A percentile compares a stretch with the other conserved stretches of the same genome.
Evolutionary conservation across 2,888 invertebrate species (phyloP).

Genomic region (Habroteleia sp.): DNA sequence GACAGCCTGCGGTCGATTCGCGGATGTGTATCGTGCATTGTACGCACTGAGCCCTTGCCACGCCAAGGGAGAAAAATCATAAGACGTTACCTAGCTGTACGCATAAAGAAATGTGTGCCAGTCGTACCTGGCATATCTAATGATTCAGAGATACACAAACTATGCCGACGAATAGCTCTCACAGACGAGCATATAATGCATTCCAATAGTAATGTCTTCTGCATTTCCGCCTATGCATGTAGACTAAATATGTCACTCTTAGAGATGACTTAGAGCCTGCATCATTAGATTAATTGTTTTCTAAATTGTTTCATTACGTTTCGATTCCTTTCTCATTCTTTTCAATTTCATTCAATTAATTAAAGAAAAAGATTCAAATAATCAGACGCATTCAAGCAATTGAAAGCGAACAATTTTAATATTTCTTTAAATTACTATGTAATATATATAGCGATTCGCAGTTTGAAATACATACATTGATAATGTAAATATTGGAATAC

Average conservation of each 20-base stretch:
- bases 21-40: slow-evolving; percentile 58
- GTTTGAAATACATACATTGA: no score
- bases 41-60: slow-evolving; percentile 53
- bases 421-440: no score
- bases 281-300: slow-evolving; percentile 22
- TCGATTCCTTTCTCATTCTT: background rate
- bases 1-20: slow-evolving; percentile 62
- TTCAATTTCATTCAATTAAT: no score
- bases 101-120: slow-evolving; percentile 63
- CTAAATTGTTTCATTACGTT: slow-evolving; percentile 6
- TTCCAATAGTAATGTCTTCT: slow-evolving; percentile 57
- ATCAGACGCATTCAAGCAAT: no score
- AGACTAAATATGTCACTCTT: slow-evolving; percentile 36
- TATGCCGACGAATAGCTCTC: slow-evolving; percentile 48
- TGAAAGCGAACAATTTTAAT: no score
- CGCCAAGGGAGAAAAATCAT: slow-evolving; percentile 54
- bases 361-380: no score
- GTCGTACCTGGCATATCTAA: slow-evolving; percentile 63
- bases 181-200: slow-evolving; percentile 48
- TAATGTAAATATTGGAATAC: no score
- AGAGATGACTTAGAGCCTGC: background rate
- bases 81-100: slow-evolving; percentile 38
- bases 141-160: slow-evolving; percentile 52
- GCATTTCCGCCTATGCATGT: slow-evolving; percentile 41
- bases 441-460: no score